Evolutionary conservation across 37 sponge, comb jelly and placozoan species (phyloP), one percentile per base, ranked within the genome.

Genomic region (Ianthella basta): DNA sequence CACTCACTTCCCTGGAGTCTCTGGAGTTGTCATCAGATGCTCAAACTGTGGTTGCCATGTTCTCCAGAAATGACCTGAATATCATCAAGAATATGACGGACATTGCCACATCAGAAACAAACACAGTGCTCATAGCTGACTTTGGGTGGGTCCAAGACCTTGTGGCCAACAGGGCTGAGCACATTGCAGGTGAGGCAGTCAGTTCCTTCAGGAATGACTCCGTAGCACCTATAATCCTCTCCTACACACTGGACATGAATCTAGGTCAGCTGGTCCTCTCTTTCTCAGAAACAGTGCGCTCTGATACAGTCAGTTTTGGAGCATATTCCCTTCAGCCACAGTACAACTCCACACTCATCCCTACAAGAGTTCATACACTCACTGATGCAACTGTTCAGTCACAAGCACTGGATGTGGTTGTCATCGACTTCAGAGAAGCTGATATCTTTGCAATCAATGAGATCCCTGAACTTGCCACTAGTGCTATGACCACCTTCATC

Each of bases 391-490:
- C 73, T 64, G 60, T 70, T 19, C 75, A 64, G 4, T 23, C 15
- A 12, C 54, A 69, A 6, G 68, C 68, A 38, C 10, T 55, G 25
- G 83, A 84, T 29, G 18, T 55, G 19, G 56, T 87, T 55, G 40
- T 60, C 1, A 79, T 97, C n/a, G 21, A 38, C 32, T 82, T 97
- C 4, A 86, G 89, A 18, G 18, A 61, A 14, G 86, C 56, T 44
- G 95, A 94, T 56, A 50, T 94, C 16, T 86, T 84, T 72, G 83
- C 91, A 19, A 86, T 97, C 69, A 94, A 97, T 79, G 74, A 77
- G 33, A 89, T 91, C 21, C 84, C 90, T 79, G 82, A 89, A 32
- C 85, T 97, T 15, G 92, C 91, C 15, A 88, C 41, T 12, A 81
- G 60, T 56, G 44, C 57, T 6, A 29, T 37, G 38, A 83, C 79